Conservation (phyloP, 2,888 invertebrate species). For the Oscheius sp. region DNA sequence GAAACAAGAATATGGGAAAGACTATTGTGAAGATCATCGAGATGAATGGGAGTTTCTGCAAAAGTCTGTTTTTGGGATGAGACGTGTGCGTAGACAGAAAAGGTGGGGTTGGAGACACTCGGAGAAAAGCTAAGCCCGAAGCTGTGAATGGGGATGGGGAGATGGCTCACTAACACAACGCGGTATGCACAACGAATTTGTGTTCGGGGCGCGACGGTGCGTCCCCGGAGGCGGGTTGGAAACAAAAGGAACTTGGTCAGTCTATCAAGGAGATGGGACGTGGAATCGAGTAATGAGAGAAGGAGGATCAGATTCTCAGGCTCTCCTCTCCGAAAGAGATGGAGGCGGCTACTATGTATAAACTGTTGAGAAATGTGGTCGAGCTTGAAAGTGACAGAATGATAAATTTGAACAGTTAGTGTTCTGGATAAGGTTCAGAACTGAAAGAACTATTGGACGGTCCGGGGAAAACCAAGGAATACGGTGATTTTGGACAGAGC, state of each 20-base stretch:
- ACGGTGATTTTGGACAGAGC: too few relatives aligned
- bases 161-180: constrained; percentile 28
- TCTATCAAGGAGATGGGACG: background rate
- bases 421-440: too few relatives aligned
- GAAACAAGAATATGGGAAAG: background rate
- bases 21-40: background rate
- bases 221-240: constrained; percentile 1
- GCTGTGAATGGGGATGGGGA: constrained; percentile 13
- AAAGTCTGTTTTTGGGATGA: background rate
- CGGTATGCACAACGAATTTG: constrained; percentile 29
- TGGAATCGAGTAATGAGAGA: background rate
- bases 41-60: background rate
- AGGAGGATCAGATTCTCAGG: background rate
- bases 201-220: background rate
- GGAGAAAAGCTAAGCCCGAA: background rate
- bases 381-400: too few relatives aligned
- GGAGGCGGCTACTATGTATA: too few relatives aligned
- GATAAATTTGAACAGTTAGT: too few relatives aligned
- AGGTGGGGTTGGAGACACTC: background rate
- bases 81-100: background rate
- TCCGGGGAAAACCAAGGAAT: too few relatives aligned
- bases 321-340: background rate
- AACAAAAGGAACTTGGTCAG: background rate
- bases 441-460: too few relatives aligned
- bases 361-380: too few relatives aligned